Base-by-base conservation (phyloP, 1,140 invertebrate genomes). In the Aphaenogaster floridana region DNA sequence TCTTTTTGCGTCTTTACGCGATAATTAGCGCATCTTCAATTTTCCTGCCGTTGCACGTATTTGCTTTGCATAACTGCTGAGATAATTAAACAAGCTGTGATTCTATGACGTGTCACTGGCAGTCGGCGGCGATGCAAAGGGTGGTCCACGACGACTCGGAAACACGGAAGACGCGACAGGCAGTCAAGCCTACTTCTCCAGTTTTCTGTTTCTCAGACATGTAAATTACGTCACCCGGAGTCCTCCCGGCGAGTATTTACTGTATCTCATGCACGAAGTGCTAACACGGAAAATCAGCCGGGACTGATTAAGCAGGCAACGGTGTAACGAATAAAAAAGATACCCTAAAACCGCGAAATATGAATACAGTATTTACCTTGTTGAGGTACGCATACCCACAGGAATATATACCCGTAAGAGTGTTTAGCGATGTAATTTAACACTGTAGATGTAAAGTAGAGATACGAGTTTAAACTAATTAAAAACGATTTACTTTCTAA, bases 11-110 rank as follows among this genome's bases (percentile, higher is more conserved):
- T 88, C 88, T 89, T 89, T 91, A 91, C 71, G 85, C 86, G 84
- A 87, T 92, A 92, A 92, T 92, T 92, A 92, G 91, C 86, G 78
- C 76, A 64, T 91, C 91, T 91, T 90, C 89, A 92, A 92, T 92
- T 91, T 91, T 87, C 88, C 68, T 74, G 59, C 66, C 72, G 48
- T 77, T 81, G 91, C 86, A 86, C 88, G 88, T 88, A 90, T 92
- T 92, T 92, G 86, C 88, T 91, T 91, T 88, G 74, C 91, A 85
- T 88, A 92, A 92, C 84, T 80, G 86, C 86, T 85, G 88, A 86
- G 88, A 88, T 92, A 92, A 92, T 92, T 92, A 92, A 92, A 91
- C 88, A 91, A 91, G 88, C 91, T 84, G 66, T 54, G 80, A 89
- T 84, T 85, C 83, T 76, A 76, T 50, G 77, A 86, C 76, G 36